Percentiles rank a stretch among this genome's conserved stretches.
These are phyloP conservation scores for Coptotermes formosanus DNA, from an alignment of 1,140 invertebrate genomes.

Conservation along the genomic window DNA sequence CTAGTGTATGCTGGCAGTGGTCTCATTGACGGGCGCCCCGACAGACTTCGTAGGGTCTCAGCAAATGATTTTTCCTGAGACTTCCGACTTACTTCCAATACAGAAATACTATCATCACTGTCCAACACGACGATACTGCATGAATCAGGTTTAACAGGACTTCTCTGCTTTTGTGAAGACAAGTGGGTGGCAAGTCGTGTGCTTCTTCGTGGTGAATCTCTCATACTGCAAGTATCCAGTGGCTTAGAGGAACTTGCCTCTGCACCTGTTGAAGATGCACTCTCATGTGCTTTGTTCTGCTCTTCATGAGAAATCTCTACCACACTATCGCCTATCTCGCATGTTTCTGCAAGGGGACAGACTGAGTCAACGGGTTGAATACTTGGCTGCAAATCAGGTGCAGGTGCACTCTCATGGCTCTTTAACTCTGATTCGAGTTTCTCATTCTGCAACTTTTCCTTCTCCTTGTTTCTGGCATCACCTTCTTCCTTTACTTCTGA, in stretches of 20 bases:
- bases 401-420: neutral
- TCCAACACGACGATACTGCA: neutral
- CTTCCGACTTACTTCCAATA: neutral
- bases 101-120: neutral
- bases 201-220: neutral
- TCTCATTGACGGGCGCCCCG: neutral
- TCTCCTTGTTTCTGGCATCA: neutral
- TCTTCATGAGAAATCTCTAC: neutral
- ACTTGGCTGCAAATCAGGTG: neutral
- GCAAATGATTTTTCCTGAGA: slow-evolving; percentile 1
- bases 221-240: neutral
- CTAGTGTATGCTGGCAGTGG: neutral
- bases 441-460: neutral
- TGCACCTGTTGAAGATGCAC: neutral
- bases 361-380: neutral
- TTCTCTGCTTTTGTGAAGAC: neutral
- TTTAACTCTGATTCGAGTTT: neutral
- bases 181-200: neutral
- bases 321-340: neutral
- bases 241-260: neutral
- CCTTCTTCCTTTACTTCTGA: neutral
- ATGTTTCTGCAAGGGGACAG: neutral
- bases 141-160: neutral
- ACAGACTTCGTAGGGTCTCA: neutral
- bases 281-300: neutral